A percentile compares a stretch with the other conserved stretches of the same genome.
phyloP scores from a whole-genome alignment of 2,888 invertebrate species.

The Alsophila aescularia region DNA sequence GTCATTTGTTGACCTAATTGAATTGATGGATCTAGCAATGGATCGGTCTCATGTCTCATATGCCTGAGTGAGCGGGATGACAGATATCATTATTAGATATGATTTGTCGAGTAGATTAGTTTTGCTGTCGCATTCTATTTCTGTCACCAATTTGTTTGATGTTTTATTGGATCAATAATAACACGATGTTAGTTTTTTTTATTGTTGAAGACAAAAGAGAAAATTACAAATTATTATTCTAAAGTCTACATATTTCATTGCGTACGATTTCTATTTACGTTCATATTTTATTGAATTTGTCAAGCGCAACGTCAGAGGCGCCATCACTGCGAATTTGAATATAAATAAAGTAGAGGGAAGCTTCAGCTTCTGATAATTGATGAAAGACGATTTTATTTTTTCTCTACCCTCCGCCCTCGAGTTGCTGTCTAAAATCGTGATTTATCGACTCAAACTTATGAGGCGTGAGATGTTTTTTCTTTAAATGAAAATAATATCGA shows the following conservation, averaged over 20 bases:
- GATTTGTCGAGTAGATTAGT: slow-evolving; percentile 21
- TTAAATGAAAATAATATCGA: slow-evolving; percentile 51
- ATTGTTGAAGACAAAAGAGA: not conserved
- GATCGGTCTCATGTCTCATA: slow-evolving; percentile 12
- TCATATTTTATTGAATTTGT: slow-evolving; percentile 18
- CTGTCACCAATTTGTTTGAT: slow-evolving; percentile 1
- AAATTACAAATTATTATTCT: not conserved
- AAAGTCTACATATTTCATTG: not conserved
- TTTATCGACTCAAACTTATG: slow-evolving; percentile 70
- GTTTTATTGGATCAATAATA: slow-evolving; percentile 8
- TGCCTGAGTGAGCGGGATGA: slow-evolving; percentile 6
- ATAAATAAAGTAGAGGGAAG: slow-evolving; percentile 41
- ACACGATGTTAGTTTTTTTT: not conserved
- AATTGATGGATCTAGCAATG: slow-evolving; percentile 20
- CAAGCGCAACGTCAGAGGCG: slow-evolving; percentile 10
- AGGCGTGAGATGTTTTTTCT: slow-evolving; percentile 52
- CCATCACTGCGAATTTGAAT: slow-evolving; percentile 34
- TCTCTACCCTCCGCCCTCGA: slow-evolving; percentile 53
- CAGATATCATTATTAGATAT: slow-evolving; percentile 25
- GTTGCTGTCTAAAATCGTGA: slow-evolving; percentile 69
- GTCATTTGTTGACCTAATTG: slow-evolving; percentile 31
- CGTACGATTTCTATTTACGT: not conserved
- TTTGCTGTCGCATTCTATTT: slow-evolving; percentile 16
- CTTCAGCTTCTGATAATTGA: slow-evolving; percentile 60
- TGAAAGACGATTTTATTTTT: slow-evolving; percentile 62